Base-by-base conservation (phyloP, 2,113 vertebrate genomes). In the Amphiprion percula region DNA sequence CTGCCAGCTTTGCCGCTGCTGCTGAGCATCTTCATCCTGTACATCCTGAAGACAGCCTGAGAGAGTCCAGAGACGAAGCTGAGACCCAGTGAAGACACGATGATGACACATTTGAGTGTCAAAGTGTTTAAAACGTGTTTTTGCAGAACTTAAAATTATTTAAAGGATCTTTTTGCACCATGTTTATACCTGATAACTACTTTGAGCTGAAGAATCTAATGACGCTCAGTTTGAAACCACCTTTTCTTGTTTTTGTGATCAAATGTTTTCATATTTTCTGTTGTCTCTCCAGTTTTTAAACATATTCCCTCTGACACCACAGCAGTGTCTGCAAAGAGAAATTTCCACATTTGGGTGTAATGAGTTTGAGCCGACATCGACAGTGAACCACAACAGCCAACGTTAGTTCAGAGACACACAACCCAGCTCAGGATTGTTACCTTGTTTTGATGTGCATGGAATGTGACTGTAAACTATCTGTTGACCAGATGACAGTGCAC, bases 1-100 rank as follows among this genome's bases (percentile, higher is more conserved):
- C 33, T 7, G 7, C 28, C 80, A 92, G 91, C 53, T 46, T 17
- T 66, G 55, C 23, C 82, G 28, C 23, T 79, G 47, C 72, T 87
- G 71, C 66, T 87, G 56, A 76, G 82, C 19, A 16, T 70, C 59
- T 49, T 92, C 68, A 9, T 30, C 0, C 26, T 73, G 44, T 10
- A n/a, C 1, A 0, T 49, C 50, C 2, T 75, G 66, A 65, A 65
- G n/a, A 63, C 16, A 5, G 74, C 33, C 60, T 84, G 50, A 86
- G 41, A 33, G 11, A 21, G 54, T 11, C 37, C 39, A 3, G 17
- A 21, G 5, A n/a, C 8, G 33, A 63, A 26, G 41, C 3, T 9
- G 16, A 10, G 3, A 11, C 47, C 47, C 53, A 11, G 54, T 60
- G 44, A 73, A 39, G 64, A 60, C 5, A 9, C 16, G 14, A 24